These are phyloP conservation scores for Callospermophilus lateralis DNA, from an alignment of 2,113 vertebrate genomes.

Conservation along the genomic window DNA sequence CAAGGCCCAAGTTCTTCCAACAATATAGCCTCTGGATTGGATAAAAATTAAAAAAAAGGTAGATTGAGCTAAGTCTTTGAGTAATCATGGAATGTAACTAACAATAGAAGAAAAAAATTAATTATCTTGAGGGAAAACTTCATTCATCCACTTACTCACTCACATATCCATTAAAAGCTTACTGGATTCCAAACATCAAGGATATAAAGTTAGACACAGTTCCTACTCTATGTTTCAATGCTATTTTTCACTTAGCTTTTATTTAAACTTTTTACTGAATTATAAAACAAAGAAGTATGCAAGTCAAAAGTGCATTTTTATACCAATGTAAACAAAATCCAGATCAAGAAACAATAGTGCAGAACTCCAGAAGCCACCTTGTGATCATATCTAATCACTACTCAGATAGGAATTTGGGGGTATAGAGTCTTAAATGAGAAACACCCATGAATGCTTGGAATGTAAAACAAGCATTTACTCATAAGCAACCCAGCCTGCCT, in stretches of 20 bases:
- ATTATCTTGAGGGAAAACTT: not conserved
- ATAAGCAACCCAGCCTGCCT: too few relatives aligned
- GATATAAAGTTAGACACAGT: constrained; percentile 28
- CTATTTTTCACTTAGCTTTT: constrained; percentile 51
- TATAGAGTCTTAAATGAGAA: too few relatives aligned
- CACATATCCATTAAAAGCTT: constrained; percentile 35
- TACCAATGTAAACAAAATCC: not conserved
- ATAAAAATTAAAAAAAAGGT: not conserved
- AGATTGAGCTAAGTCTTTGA: not conserved
- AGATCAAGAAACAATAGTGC: not conserved
- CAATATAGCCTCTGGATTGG: not conserved
- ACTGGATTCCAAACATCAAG: not conserved
- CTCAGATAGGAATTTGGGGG: too few relatives aligned
- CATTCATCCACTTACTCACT: not conserved
- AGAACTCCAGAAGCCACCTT: constrained; percentile 1
- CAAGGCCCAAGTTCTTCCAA: not conserved
- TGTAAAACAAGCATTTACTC: too few relatives aligned
- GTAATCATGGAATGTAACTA: constrained; percentile 19
- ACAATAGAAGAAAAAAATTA: not conserved
- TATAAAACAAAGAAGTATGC: not conserved
- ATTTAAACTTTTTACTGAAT: not conserved
- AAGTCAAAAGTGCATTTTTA: not conserved
- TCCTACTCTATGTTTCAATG: not conserved
- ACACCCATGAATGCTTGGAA: too few relatives aligned
- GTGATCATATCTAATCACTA: not conserved